Conservation (phyloP, 1,140 invertebrate genomes). For the Formica exsecta region DNA sequence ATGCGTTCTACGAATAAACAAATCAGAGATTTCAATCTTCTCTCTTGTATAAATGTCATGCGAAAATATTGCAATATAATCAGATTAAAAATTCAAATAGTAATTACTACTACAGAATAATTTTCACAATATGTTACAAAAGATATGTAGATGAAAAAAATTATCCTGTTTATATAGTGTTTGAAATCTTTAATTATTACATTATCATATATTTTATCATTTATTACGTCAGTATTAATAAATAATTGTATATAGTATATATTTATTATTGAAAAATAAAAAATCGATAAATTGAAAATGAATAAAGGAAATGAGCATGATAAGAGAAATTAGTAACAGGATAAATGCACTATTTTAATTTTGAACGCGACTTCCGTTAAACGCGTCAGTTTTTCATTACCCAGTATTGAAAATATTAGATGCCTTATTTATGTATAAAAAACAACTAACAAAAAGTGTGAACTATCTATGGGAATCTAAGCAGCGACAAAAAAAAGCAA, state of each 20-base stretch:
- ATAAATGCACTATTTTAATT: neutral
- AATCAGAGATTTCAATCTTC: neutral
- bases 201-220: neutral
- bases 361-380: neutral
- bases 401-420: neutral
- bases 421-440: neutral
- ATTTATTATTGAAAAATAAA: neutral
- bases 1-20: neutral
- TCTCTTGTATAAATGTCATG: neutral
- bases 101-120: neutral
- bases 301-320: neutral
- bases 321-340: neutral
- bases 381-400: neutral
- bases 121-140: neutral
- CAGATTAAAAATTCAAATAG: too few species aligned
- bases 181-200: neutral
- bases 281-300: neutral
- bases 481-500: neutral
- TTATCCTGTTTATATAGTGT: neutral
- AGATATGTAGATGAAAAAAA: neutral
- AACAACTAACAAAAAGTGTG: neutral
- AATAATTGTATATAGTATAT: neutral
- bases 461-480: neutral
- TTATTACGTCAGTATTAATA: slow-evolving; percentile 13
- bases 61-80: neutral